phyloP scores from a whole-genome alignment of 2,888 invertebrate species.

The Agrochola lota region DNA sequence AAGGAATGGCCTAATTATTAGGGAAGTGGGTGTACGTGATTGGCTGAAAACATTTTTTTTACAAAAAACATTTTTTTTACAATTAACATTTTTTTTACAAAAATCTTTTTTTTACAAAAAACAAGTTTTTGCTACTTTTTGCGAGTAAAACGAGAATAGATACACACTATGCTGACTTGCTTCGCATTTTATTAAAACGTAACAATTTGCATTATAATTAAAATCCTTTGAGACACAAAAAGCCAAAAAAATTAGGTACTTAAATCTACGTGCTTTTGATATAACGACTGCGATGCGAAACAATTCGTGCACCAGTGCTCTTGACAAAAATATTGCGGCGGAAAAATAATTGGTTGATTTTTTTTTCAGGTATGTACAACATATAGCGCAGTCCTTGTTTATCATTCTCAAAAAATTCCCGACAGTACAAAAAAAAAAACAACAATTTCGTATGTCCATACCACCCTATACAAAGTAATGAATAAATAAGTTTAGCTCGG shows the following conservation, averaged over 20 bases:
- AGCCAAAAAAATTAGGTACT: conserved; percentile 6
- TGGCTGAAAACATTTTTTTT: conserved; percentile 35
- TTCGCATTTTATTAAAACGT: conserved; percentile 13
- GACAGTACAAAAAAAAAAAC: background rate
- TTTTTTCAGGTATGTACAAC: background rate
- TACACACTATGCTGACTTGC: conserved; percentile 1
- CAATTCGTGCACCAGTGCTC: conserved; percentile 4
- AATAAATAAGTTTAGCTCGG: conserved; percentile 19
- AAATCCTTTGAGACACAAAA: conserved; percentile 24
- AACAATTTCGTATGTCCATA: background rate
- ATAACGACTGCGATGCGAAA: conserved; percentile 31
- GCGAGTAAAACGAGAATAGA: background rate
- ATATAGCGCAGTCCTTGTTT: background rate
- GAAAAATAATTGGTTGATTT: background rate
- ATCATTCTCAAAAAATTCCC: background rate
- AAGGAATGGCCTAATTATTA: conserved; percentile 64
- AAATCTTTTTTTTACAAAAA: background rate
- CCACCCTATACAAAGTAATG: background rate
- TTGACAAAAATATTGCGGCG: background rate
- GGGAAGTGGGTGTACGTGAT: conserved; percentile 46
- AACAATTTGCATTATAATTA: conserved; percentile 3
- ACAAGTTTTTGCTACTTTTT: background rate
- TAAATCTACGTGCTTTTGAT: conserved; percentile 38
- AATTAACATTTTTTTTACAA: background rate
- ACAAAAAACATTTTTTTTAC: background rate